A percentile compares a stretch with the other conserved stretches of the same genome.
phyloP scores from a whole-genome alignment of 1,140 invertebrate genomes.

The Dendroctonus valens region DNA sequence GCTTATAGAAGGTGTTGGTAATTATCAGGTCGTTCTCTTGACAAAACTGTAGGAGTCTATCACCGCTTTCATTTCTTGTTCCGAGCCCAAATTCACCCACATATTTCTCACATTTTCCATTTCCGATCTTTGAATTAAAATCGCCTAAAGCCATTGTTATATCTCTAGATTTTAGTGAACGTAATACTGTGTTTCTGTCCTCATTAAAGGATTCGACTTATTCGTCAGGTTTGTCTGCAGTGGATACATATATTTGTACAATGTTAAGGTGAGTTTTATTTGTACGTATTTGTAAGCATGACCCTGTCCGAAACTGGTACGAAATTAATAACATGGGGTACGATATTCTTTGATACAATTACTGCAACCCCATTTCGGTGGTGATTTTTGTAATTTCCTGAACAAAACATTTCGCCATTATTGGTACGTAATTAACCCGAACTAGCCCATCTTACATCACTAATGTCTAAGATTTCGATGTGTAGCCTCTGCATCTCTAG shows the following conservation, averaged over 20 bases:
- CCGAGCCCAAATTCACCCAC: too few relatives aligned
- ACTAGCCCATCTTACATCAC: slow-evolving; percentile 20
- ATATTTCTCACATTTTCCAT: too few relatives aligned
- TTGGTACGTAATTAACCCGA: not conserved
- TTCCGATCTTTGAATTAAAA: slow-evolving; percentile 42
- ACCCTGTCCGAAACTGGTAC: slow-evolving; percentile 30
- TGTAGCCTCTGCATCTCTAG: slow-evolving; percentile 27
- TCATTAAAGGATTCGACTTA: slow-evolving; percentile 41
- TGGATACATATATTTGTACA: slow-evolving; percentile 44
- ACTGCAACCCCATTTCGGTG: slow-evolving; percentile 29
- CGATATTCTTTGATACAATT: slow-evolving; percentile 18
- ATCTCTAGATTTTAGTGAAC: slow-evolving; percentile 30
- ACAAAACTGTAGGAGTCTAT: slow-evolving; percentile 44
- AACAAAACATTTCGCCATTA: slow-evolving; percentile 10
- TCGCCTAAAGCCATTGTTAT: slow-evolving; percentile 41
- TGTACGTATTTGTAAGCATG: slow-evolving; percentile 31
- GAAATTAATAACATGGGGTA: not conserved
- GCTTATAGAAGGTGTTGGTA: slow-evolving; percentile 45
- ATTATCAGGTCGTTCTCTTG: slow-evolving; percentile 43
- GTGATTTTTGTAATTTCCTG: slow-evolving; percentile 2
- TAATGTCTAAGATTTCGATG: too few relatives aligned
- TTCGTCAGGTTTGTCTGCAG: slow-evolving; percentile 29
- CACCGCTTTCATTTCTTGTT: slow-evolving; percentile 43
- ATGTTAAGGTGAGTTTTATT: slow-evolving; percentile 39
- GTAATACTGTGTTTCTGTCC: slow-evolving; percentile 16